phyloP scores from a whole-genome alignment of 1,140 invertebrate genomes.

The Lasioglossum baleicum region DNA sequence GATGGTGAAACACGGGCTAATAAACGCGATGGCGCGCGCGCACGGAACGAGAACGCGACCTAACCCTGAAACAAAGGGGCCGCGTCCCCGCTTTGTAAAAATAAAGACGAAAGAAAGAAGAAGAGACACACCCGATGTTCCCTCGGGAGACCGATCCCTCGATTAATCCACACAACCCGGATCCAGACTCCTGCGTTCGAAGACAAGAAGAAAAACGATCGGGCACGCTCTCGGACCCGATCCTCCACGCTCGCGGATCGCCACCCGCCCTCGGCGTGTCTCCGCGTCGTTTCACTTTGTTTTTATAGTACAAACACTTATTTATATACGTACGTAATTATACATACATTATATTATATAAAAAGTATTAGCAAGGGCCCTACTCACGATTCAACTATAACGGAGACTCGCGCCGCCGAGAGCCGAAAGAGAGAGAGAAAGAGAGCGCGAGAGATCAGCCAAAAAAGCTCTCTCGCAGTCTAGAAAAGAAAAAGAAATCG shows the following conservation, averaged over 20 bases:
- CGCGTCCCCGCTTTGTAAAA: not conserved
- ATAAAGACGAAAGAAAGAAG: too few species aligned
- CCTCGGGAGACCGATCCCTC: too few species aligned
- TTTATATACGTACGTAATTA: slow-evolving; percentile 75
- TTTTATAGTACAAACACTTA: slow-evolving; percentile 79
- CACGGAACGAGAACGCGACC: slow-evolving; percentile 47
- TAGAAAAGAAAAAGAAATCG: too few species aligned
- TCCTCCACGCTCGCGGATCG: slow-evolving; percentile 35
- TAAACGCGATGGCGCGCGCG: slow-evolving; percentile 15
- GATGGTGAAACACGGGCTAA: slow-evolving; percentile 57
- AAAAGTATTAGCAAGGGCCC: slow-evolving; percentile 75
- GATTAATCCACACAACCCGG: too few species aligned
- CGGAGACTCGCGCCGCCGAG: slow-evolving; percentile 52
- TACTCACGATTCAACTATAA: slow-evolving; percentile 80
- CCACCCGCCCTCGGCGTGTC: slow-evolving; percentile 33
- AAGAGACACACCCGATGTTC: too few species aligned
- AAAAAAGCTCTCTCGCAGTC: too few species aligned
- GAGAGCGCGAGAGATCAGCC: not conserved
- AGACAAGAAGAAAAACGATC: not conserved
- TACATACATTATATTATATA: slow-evolving; percentile 72
- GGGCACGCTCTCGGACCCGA: slow-evolving; percentile 20
- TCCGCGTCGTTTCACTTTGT: slow-evolving; percentile 53
- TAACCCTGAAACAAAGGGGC: slow-evolving; percentile 17
- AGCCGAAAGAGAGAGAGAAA: slow-evolving; percentile 7
- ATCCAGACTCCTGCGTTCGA: not conserved